Conservation (phyloP, 2,888 invertebrate genomes). For the Sphaerophoria rueppellii region DNA sequence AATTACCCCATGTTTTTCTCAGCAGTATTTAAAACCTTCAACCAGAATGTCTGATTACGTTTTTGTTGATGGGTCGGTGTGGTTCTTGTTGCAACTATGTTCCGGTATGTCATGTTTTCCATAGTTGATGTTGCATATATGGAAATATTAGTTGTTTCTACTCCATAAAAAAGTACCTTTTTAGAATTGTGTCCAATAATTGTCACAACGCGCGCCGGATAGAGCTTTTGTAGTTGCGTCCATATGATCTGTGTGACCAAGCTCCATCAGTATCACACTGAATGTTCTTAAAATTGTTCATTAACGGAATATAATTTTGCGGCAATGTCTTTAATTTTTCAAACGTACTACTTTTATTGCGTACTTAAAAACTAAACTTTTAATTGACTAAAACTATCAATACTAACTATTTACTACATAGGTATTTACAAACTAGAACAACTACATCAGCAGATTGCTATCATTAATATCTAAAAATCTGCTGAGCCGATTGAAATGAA, state of each 20-base stretch:
- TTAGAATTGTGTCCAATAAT: not conserved
- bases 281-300: no score
- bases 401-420: no score
- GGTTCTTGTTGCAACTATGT: constrained; percentile 13
- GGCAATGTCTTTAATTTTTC: no score
- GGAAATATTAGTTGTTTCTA: not conserved
- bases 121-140: not conserved
- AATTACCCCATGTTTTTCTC: not conserved
- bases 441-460: no score
- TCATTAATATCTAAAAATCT: no score
- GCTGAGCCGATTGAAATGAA: no score
- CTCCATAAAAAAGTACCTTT: not conserved
- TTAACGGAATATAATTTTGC: no score
- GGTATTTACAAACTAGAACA: no score
- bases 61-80: constrained; percentile 8
- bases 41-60: constrained; percentile 23
- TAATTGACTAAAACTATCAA: no score
- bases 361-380: no score
- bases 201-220: not conserved
- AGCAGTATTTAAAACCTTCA: constrained; percentile 8
- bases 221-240: not conserved
- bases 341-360: no score
- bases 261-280: not conserved
- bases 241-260: constrained; percentile 8
- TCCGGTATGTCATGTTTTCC: not conserved